Percentiles rank a stretch among this genome's conserved stretches.
phyloP scores from a whole-genome alignment of 2,888 invertebrate genomes.

The Mesodorylaimus sp. region DNA sequence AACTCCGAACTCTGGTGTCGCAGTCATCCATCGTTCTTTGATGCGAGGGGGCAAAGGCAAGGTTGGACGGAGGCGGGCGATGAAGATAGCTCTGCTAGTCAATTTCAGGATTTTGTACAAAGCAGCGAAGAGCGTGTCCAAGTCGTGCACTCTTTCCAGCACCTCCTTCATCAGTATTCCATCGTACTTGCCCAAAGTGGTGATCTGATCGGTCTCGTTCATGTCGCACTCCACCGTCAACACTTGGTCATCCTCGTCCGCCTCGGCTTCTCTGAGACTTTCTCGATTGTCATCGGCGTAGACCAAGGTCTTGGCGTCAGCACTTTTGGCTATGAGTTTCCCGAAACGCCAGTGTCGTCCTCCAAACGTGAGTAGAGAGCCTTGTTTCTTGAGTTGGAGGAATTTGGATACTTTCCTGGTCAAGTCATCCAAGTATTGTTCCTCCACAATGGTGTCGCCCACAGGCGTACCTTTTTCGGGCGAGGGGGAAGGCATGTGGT shows the following conservation, averaged over 20 bases:
- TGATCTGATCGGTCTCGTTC: neutral
- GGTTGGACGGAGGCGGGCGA: neutral
- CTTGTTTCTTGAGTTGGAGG: too few species aligned
- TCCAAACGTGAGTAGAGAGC: neutral
- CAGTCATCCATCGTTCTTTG: neutral
- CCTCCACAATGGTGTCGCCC: too few species aligned
- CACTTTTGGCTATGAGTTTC: neutral
- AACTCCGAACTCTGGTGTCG: neutral
- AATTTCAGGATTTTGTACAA: slow-evolving; percentile 2
- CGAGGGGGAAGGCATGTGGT: too few species aligned
- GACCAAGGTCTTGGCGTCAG: neutral
- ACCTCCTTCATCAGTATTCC: neutral
- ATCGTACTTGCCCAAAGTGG: slow-evolving; percentile 5
- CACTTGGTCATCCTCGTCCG: slow-evolving; percentile 1
- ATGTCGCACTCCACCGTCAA: slow-evolving; percentile 2
- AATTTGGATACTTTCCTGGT: too few species aligned
- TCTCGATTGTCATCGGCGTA: slow-evolving; percentile 1
- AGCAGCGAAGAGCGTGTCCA: neutral
- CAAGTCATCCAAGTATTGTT: too few species aligned
- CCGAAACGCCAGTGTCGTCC: neutral
- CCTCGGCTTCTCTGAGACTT: neutral
- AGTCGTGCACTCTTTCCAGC: neutral
- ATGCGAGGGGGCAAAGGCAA: neutral
- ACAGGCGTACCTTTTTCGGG: too few species aligned
- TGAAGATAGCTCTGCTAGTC: neutral